A percentile compares a stretch with the other conserved stretches of the same genome.
Evolutionary conservation across 2,888 invertebrate genomes (phyloP).

Genomic region (Elaeidobius kamerunicus): DNA sequence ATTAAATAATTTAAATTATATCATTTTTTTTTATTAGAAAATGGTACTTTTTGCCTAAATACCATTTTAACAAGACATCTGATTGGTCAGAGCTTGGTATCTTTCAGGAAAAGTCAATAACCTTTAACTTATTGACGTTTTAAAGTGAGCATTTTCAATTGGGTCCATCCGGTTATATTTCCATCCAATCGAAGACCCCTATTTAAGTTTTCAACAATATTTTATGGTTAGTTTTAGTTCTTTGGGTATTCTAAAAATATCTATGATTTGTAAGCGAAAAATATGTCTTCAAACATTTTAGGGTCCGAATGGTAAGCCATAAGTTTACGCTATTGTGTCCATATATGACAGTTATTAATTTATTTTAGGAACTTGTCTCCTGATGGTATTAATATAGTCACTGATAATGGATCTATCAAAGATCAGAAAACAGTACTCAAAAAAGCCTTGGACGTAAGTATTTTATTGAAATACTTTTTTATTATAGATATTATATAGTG

Average conservation of each 20-base stretch:
- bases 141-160: no score
- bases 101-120: no score
- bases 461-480: slow-evolving; percentile 11
- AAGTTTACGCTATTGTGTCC: neutral
- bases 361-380: slow-evolving; percentile 68
- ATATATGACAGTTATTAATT: neutral
- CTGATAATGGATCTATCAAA: slow-evolving; percentile 60
- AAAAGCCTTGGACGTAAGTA: slow-evolving; percentile 69
- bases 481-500: slow-evolving; percentile 15
- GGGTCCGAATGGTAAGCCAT: slow-evolving; percentile 29
- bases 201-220: neutral
- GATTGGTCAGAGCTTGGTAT: no score
- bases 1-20: no score
- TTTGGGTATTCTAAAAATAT: slow-evolving; percentile 2
- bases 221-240: neutral
- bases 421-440: slow-evolving; percentile 63
- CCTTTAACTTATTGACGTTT: no score
- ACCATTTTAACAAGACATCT: no score
- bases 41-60: no score
- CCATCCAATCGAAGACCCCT: neutral
- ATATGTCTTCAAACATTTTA: slow-evolving; percentile 31
- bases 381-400: slow-evolving; percentile 65
- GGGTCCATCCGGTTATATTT: no score
- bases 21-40: no score
- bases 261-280: slow-evolving; percentile 2